Base-by-base conservation (phyloP, 2,797 vertebrate species). In the Chlorospingus flavigularis region DNA sequence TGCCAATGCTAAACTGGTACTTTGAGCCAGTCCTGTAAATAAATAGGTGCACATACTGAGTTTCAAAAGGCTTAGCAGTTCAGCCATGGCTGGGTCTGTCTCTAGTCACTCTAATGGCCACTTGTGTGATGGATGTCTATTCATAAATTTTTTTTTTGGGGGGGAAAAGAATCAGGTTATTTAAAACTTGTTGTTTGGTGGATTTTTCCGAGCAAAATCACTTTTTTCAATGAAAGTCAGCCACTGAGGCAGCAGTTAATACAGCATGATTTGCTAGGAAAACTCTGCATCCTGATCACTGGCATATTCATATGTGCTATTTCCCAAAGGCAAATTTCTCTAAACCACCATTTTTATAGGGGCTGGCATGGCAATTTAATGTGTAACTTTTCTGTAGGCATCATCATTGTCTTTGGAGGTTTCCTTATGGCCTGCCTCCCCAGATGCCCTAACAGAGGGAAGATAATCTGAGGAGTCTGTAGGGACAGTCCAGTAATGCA, bases 61-160 rank as follows among this genome's bases (percentile, higher is more conserved):
- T 80, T 94, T 87, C 45, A 51, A 43, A 80, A 74, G 30, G 16
- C 31, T 83, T 62, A 45, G 25, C 43, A 71, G 54, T 80, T 89
- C 57, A 72, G 57, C 31, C n/a, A 7, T 74, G 35, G 6, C 45
- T 48, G 6, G 37, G 9, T 70, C 42, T 92, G 17, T 90, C 26
- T 79, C 18, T 82, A 0, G 35, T 82, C 39, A 28, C 20, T 75
- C 43, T 63, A 73, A 24, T 20, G 43, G 30, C 19, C 14, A 43
- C 28, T 70, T 20, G 3, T 9, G 6, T 0, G 0, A 8, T 66
- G 25, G n/a, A 45, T 50, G 65, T 67, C 19, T 87, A 40, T 58
- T 66, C 12, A 24, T 54, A 18, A 24, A 11, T 20, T 28, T 9
- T 17, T 53, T 74, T 71, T 40, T 2, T 6, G 6, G 18, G 7